Base-by-base conservation (phyloP, 2,797 vertebrate genomes). In the Apogon hyalosoma region DNA sequence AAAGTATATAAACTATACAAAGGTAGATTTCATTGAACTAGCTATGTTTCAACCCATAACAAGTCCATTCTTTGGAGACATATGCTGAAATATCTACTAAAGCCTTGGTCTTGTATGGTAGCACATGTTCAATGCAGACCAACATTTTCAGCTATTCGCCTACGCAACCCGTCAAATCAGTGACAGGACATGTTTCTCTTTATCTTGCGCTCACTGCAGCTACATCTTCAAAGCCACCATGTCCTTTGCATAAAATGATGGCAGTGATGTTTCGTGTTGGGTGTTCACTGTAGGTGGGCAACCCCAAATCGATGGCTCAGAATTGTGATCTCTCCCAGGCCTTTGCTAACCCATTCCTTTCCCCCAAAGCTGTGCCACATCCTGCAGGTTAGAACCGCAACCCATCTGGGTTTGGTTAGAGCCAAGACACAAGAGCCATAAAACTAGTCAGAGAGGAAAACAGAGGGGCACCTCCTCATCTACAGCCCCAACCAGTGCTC, bases 391-490 rank as follows among this genome's bases (percentile, higher is more conserved):
- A 68, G 78, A 78, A 90, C 87, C 88, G 11, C 88, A 87, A 59
- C 57, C 80, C 90, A 90, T 92, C 85, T 90, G 90, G 84, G 78
- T 86, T 80, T 80, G 73, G 80, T 91, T 92, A 90, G 52, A 74
- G 69, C 71, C 60, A 82, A 83, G 85, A 81, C 69, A 85, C 69
- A 73, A 80, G 63, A 87, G 72, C 72, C 69, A 78, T 82, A 83
- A 90, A 91, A 85, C 42, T 15, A 66, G 74, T 61, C 75, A 12
- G 50, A 52, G 80, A 83, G 71, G 70, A 86, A 87, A 86, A 84
- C 80, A 74, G 63, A 84, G 75, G 82, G 83, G 77, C 63, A 84
- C 81, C 84, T 84, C 79, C 79, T 88, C 82, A 84, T 88, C 81
- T 82, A 61, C 67, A 86, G 60, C 55, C 67, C 77, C 50, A 77